Evolutionary conservation across 2,113 vertebrate genomes (phyloP).

Genomic region (Pterophyllum scalare): DNA sequence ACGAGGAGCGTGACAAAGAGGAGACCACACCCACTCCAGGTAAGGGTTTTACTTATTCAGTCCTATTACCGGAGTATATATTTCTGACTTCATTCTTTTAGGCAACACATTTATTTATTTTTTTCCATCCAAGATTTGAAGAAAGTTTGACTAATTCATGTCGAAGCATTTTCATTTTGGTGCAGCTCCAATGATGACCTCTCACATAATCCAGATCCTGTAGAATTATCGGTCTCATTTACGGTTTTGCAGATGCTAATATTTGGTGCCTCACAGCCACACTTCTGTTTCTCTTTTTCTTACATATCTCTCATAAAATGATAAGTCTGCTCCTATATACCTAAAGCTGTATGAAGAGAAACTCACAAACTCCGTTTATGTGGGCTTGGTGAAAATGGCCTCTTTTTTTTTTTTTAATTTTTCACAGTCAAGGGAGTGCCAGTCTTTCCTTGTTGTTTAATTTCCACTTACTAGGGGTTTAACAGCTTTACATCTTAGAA

Average conservation of each 20-base stretch:
- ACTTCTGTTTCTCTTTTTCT: not conserved
- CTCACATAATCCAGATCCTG: not conserved
- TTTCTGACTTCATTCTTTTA: not conserved
- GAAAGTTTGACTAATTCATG: not conserved
- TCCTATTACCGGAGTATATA: not conserved
- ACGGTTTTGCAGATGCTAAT: not conserved
- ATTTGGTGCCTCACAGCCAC: not conserved
- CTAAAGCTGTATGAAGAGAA: not conserved
- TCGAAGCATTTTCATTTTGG: not conserved
- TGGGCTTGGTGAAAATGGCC: not conserved
- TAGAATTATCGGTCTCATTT: not conserved
- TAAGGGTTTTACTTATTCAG: not conserved
- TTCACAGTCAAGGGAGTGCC: not conserved
- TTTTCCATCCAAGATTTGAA: too few species aligned
- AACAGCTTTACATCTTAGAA: conserved; percentile 24
- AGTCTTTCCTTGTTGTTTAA: conserved; percentile 11
- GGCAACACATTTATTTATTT: not conserved
- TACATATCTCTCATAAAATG: not conserved
- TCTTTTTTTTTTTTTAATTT: not conserved
- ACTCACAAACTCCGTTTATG: conserved; percentile 43
- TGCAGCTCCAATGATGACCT: not conserved
- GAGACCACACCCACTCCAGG: conserved; percentile 79
- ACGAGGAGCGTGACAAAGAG: conserved; percentile 88
- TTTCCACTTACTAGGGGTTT: conserved; percentile 33
- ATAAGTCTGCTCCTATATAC: not conserved